These are phyloP conservation scores for Centroberyx gerrardi DNA, from an alignment of 2,797 vertebrate species.

Conservation along the genomic window DNA sequence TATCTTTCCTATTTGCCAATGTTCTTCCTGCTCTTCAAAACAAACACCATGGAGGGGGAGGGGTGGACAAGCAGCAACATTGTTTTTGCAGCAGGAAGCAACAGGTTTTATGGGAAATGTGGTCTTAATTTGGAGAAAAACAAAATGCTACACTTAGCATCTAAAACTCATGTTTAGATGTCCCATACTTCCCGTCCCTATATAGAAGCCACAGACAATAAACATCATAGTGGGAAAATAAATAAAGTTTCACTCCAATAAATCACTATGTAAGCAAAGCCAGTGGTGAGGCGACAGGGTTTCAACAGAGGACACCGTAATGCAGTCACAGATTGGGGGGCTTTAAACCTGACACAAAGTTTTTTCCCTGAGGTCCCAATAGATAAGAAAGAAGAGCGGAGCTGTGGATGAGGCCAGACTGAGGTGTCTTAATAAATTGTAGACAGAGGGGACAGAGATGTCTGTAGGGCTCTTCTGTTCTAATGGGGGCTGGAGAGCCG, in stretches of 20 bases:
- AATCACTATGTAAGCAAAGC: slow-evolving; percentile 29
- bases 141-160: neutral
- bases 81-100: neutral
- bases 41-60: neutral
- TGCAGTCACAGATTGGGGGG: slow-evolving; percentile 25
- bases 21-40: neutral
- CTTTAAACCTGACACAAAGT: slow-evolving; percentile 33
- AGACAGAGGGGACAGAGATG: slow-evolving; percentile 38
- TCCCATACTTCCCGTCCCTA: neutral
- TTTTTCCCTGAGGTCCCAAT: slow-evolving; percentile 31
- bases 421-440: slow-evolving; percentile 57
- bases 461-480: slow-evolving; percentile 48
- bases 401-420: slow-evolving; percentile 27
- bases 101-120: neutral
- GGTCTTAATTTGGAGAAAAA: neutral
- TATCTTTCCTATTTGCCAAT: too few relatives aligned
- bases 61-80: too few relatives aligned
- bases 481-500: slow-evolving; percentile 16
- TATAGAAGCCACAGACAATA: neutral
- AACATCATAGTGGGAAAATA: neutral
- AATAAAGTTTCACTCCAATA: slow-evolving; percentile 11
- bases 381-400: slow-evolving; percentile 30
- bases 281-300: slow-evolving; percentile 11
- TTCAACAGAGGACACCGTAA: slow-evolving; percentile 9
- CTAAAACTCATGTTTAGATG: neutral